Base-by-base conservation (phyloP, 2,888 invertebrate genomes). In the Watsonalla cultraria region DNA sequence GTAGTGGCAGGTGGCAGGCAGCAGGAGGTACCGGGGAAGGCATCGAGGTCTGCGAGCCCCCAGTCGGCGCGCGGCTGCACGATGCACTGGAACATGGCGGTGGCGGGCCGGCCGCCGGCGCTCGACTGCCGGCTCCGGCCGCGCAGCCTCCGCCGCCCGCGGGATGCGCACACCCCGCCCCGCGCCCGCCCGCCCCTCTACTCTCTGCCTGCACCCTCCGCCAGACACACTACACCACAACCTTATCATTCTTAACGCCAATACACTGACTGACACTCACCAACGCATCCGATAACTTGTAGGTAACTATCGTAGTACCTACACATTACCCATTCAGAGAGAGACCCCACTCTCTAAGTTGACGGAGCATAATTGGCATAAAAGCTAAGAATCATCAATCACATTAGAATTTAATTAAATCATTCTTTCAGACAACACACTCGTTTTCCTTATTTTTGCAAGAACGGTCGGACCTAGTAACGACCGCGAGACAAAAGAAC, bases 1-100 rank as follows among this genome's bases (percentile, higher is more conserved):
- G 74, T 92, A 95, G 24, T 24, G 24, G 24, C 24, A 24, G 24
- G 24, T 24, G 24, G 37, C 8, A 8, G 37, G 37, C 8, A 8
- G 7, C 4, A 37, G 37, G 37, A 8, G 7, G 37, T 37, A 37
- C 95, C 95, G 93, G 95, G 94, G 85, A 94, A 94, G 35, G 94
- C 94, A 81, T 94, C 93, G 82, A 95, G 94, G 63, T 94, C 94
- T 77, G 92, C 93, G 75, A 92, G 92, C 62, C 93, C 93, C 95
- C 95, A 95, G 79, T 94, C 95, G 80, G 93, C 94, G 76, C 93
- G 93, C 88, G 95, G 95, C 90, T 95, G 95, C 79, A 95, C 95
- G 75, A 95, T 95, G 85, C 95, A 96, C 92, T 95, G 95, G 89
- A 95, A 95, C 95, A 95, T 95, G 78, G 73, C 72, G 64, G 58